Percentiles rank a stretch among this genome's conserved stretches.
These are phyloP conservation scores for Latheticus oryzae DNA, from an alignment of 2,888 invertebrate species.

Conservation along the genomic window DNA sequence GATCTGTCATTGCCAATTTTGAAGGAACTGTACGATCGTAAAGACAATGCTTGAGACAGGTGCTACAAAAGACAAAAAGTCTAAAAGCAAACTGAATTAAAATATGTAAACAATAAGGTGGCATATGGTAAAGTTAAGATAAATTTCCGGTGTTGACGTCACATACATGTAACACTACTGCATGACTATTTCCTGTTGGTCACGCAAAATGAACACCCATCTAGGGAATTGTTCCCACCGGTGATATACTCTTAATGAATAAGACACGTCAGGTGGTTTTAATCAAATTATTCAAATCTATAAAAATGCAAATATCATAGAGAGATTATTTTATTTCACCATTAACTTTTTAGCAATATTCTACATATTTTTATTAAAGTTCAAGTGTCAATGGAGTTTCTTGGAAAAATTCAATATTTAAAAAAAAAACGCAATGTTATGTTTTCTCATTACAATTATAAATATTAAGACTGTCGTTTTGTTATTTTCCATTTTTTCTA, in stretches of 20 bases:
- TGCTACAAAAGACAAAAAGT: constrained; percentile 20
- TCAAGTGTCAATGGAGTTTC: constrained; percentile 4
- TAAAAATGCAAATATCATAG: too few relatives aligned
- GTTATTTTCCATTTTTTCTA: too few relatives aligned
- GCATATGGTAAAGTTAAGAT: constrained; percentile 60
- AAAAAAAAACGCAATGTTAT: constrained; percentile 3
- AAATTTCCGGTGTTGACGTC: constrained; percentile 56
- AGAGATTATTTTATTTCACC: too few relatives aligned
- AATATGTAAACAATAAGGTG: constrained; percentile 52
- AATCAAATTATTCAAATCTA: too few relatives aligned
- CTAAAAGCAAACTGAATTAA: constrained; percentile 20
- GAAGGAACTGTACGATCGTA: neutral
- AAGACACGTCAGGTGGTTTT: constrained; percentile 57
- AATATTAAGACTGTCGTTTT: too few relatives aligned
- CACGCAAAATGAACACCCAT: constrained; percentile 61
- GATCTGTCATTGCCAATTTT: constrained; percentile 27
- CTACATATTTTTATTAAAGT: constrained; percentile 10
- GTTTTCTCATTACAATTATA: too few relatives aligned
- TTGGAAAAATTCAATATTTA: neutral
- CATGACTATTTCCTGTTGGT: constrained; percentile 62
- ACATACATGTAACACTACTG: constrained; percentile 57
- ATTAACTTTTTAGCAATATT: too few relatives aligned
- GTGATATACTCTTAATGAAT: constrained; percentile 59
- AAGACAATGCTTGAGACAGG: constrained; percentile 8
- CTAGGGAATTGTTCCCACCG: constrained; percentile 53